phyloP scores from a whole-genome alignment of 2,888 invertebrate genomes.

The Diachrysia chrysitis region DNA sequence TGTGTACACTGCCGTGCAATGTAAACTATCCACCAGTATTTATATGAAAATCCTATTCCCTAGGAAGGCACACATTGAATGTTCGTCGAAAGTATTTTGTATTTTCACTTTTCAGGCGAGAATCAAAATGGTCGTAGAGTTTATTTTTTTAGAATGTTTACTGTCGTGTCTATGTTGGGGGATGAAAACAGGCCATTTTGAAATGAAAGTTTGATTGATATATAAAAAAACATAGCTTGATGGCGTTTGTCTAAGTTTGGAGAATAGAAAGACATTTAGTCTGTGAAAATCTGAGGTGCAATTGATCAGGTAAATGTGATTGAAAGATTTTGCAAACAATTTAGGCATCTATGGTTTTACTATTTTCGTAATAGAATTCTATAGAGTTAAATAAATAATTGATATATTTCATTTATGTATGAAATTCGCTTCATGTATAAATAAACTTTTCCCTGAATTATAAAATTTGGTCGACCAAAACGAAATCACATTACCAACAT shows the following conservation, averaged over 20 bases:
- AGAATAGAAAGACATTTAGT: too few relatives aligned
- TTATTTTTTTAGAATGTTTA: not conserved
- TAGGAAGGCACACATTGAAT: not conserved
- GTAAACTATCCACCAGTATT: conserved; percentile 27
- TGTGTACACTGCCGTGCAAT: conserved; percentile 47
- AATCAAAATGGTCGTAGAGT: not conserved
- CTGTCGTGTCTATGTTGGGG: not conserved
- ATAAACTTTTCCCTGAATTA: not conserved
- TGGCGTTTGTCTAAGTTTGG: too few relatives aligned
- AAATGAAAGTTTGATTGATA: not conserved
- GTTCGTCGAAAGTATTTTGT: not conserved
- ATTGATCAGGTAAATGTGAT: too few relatives aligned
- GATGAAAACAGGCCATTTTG: not conserved
- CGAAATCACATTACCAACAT: not conserved
- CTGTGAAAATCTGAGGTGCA: too few relatives aligned
- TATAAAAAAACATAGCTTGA: too few relatives aligned
- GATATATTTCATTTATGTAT: too few relatives aligned
- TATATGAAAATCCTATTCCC: conserved; percentile 6
- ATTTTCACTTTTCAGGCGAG: not conserved
- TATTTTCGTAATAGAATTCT: too few relatives aligned
- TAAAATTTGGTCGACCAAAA: not conserved
- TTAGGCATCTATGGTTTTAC: too few relatives aligned
- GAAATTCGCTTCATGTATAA: not conserved
- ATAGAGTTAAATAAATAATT: too few relatives aligned
- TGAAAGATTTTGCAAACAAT: too few relatives aligned